Conservation (phyloP, 2,888 invertebrate species). For the Hymenopus coronatus region DNA sequence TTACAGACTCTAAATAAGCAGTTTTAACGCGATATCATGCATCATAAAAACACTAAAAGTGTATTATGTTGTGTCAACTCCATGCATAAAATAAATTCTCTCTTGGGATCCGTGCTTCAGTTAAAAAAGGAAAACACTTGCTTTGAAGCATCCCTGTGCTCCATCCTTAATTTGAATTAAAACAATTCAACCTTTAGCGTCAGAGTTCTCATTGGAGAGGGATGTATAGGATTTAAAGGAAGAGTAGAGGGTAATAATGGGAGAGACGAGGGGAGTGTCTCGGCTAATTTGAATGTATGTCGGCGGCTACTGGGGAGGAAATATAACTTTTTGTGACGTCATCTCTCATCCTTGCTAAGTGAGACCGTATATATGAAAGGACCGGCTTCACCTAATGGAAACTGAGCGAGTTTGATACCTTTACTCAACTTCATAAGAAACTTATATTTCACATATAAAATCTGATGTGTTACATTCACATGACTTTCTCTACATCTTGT, state of each 20-base stretch:
- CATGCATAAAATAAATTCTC: not conserved
- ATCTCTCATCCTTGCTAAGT: not conserved
- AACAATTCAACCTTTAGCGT: not conserved
- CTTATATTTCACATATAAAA: too few species aligned
- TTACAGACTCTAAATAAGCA: too few species aligned
- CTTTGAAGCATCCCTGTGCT: not conserved
- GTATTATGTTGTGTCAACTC: not conserved
- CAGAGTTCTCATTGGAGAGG: not conserved
- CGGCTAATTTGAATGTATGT: not conserved
- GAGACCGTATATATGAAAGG: not conserved
- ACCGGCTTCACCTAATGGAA: not conserved
- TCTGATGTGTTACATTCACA: too few species aligned
- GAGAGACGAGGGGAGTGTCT: not conserved
- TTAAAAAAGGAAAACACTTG: not conserved
- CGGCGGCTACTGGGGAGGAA: not conserved
- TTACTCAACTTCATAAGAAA: too few species aligned
- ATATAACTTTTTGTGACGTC: not conserved
- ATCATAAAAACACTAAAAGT: not conserved
- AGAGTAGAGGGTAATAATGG: not conserved
- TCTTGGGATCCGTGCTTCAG: not conserved
- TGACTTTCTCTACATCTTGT: too few species aligned
- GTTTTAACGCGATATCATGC: too few species aligned
- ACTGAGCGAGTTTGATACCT: not conserved
- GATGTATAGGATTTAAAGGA: not conserved
- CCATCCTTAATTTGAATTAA: not conserved